Base-by-base conservation (phyloP, 1,140 invertebrate species). In the Babylonia areolata region DNA sequence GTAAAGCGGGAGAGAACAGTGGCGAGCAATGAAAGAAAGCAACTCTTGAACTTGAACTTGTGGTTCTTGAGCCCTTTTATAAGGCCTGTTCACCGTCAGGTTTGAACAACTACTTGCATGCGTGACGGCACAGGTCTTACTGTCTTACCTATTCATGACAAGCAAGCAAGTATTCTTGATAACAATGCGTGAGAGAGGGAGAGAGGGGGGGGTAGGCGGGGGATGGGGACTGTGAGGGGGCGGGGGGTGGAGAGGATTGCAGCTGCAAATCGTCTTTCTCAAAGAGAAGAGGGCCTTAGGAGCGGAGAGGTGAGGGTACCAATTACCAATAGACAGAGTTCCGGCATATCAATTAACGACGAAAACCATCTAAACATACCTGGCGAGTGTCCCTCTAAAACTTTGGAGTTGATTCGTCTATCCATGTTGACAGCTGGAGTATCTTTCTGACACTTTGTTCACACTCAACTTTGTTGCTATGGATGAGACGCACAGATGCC, bases 331-430 rank as follows among this genome's bases (percentile, higher is more conserved):
- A 64, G 12, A 33, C 3, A 37, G 33, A 39, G 79, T 2, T 35
- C 3, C n/a, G 73, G 33, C 12, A 77, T n/a, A 77, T 1, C 23
- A 11, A 77, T 0, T 11, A 37, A 23, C 73, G 6, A 31, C 23
- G 37, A 5, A 31, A 58, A 54, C 3, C 5, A 58, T 1, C 15
- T 58, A 69, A 3, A 46, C 35, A 0, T 77, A 84, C 83, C 83
- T 40, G 71, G 69, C 46, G 83, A 84, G 35, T 84, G 69, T 28
- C 39, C 83, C 17, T 84, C 83, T 51, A 51, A 51, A 0, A 84
- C n/a, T 51, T 77, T 75, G 40, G 51, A n/a, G 46, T 42, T 9
- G 37, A 17, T 23, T 23, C 39, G n/a, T 78, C 54, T 78, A 37
- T 84, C 73, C 73, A 77, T 84, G 9, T 73, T 46, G 42, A 28